phyloP scores from a whole-genome alignment of 2,888 invertebrate genomes.

The Caenorhabditis macrosperma region DNA sequence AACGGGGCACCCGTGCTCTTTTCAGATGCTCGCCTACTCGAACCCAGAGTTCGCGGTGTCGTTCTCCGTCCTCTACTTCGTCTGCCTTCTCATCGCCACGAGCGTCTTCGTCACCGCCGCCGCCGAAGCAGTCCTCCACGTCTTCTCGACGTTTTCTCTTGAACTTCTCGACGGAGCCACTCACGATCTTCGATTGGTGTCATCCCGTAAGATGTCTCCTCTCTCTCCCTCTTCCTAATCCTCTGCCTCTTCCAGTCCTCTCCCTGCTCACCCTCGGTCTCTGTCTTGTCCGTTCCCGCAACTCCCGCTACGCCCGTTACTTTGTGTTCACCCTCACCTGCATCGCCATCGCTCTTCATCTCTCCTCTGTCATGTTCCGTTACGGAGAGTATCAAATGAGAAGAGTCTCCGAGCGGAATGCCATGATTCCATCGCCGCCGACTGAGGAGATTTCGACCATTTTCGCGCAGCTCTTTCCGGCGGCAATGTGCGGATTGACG shows the following conservation, averaged over 20 bases:
- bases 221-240: background rate
- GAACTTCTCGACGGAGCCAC: slow-evolving; percentile 56
- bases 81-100: slow-evolving; percentile 44
- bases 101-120: slow-evolving; percentile 42
- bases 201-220: slow-evolving; percentile 24
- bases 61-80: slow-evolving; percentile 37
- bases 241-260: slow-evolving; percentile 45
- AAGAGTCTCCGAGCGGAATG: slow-evolving; percentile 49
- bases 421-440: slow-evolving; percentile 41
- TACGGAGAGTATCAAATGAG: slow-evolving; percentile 55
- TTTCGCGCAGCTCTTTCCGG: slow-evolving; percentile 54
- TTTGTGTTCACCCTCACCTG: slow-evolving; percentile 55
- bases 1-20: background rate
- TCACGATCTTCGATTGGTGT: slow-evolving; percentile 51
- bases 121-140: slow-evolving; percentile 56
- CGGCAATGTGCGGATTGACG: slow-evolving; percentile 51
- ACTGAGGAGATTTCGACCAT: slow-evolving; percentile 30
- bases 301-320: slow-evolving; percentile 33
- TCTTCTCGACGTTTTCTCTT: slow-evolving; percentile 35
- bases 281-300: slow-evolving; percentile 31
- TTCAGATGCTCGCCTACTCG: slow-evolving; percentile 53
- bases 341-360: slow-evolving; percentile 48
- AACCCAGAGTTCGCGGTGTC: slow-evolving; percentile 46
- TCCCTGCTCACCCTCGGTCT: slow-evolving; percentile 45
- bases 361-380: slow-evolving; percentile 52